Evolutionary conservation across 2,113 vertebrate species (phyloP).

Genomic region (Calcarius ornatus): DNA sequence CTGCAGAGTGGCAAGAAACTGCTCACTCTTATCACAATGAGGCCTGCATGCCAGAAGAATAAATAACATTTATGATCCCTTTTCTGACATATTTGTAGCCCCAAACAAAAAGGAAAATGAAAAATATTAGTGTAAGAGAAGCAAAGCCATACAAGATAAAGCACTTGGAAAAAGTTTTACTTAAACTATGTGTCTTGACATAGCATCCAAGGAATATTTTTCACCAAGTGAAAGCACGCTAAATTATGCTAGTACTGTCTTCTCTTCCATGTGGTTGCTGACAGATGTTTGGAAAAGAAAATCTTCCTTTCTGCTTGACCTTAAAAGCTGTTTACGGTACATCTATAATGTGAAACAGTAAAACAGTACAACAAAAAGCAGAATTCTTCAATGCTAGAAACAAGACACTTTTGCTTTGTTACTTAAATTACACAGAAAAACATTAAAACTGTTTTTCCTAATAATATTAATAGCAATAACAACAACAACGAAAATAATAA

Average conservation of each 20-base stretch:
- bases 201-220: constrained; percentile 58
- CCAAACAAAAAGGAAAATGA: background rate
- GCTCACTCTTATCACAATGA: background rate
- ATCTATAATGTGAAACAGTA: constrained; percentile 37
- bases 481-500: background rate
- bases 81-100: constrained; percentile 41
- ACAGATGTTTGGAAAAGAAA: constrained; percentile 66
- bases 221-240: constrained; percentile 16
- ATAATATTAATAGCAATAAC: background rate
- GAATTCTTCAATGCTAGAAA: background rate
- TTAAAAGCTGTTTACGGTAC: constrained; percentile 55
- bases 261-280: constrained; percentile 51
- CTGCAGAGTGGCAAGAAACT: background rate
- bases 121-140: constrained; percentile 55
- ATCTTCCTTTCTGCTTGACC: constrained; percentile 63
- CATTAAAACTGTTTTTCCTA: background rate
- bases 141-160: constrained; percentile 37
- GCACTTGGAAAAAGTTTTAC: constrained; percentile 55
- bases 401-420: background rate
- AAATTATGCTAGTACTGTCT: constrained; percentile 59
- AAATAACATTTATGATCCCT: background rate
- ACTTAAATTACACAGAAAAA: background rate
- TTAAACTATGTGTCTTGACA: constrained; percentile 57
- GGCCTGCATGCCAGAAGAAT: background rate
- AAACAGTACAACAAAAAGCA: background rate